Evolutionary conservation across 2,113 vertebrate species (phyloP).

Genomic region (Craseonycteris thonglongyai): DNA sequence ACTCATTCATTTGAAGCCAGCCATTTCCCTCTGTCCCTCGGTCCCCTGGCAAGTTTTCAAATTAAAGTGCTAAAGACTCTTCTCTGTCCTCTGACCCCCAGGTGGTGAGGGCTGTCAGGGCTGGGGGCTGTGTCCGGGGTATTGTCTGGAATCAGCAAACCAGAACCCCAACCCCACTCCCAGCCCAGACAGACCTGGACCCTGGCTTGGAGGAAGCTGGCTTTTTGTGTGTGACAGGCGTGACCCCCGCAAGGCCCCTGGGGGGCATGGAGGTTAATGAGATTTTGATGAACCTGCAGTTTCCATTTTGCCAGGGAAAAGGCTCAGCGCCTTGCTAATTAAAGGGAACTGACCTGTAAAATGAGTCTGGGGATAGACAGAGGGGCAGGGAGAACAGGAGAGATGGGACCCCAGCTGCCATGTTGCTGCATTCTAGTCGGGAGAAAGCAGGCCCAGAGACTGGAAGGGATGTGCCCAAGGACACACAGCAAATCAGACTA

Average conservation of each 20-base stretch:
- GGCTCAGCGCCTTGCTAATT: conserved; percentile 49
- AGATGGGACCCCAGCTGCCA: not conserved
- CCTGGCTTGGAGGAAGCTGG: not conserved
- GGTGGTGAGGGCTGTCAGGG: not conserved
- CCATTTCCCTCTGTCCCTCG: not conserved
- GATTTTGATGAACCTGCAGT: conserved; percentile 62
- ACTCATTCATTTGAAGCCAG: conserved; percentile 46
- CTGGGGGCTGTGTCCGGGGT: not conserved
- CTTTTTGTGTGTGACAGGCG: not conserved
- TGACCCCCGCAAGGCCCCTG: conserved; percentile 1
- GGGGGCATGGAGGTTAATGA: conserved; percentile 68
- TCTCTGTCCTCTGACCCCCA: not conserved
- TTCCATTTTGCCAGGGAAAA: conserved; percentile 45
- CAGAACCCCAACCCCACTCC: not conserved
- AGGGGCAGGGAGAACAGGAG: not conserved
- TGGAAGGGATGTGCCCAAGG: not conserved
- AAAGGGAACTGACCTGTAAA: conserved; percentile 77
- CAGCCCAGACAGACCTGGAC: not conserved
- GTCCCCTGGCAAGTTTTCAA: conserved; percentile 57
- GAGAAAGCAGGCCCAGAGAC: conserved; percentile 6
- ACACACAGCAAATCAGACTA: not conserved
- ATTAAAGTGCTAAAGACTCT: conserved; percentile 40
- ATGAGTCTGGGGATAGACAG: conserved; percentile 50
- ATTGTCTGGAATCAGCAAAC: not conserved
- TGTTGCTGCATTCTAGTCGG: not conserved